These are phyloP conservation scores for Drosophila mayaguana DNA, from an alignment of 2,888 invertebrate genomes.

Conservation along the genomic window DNA sequence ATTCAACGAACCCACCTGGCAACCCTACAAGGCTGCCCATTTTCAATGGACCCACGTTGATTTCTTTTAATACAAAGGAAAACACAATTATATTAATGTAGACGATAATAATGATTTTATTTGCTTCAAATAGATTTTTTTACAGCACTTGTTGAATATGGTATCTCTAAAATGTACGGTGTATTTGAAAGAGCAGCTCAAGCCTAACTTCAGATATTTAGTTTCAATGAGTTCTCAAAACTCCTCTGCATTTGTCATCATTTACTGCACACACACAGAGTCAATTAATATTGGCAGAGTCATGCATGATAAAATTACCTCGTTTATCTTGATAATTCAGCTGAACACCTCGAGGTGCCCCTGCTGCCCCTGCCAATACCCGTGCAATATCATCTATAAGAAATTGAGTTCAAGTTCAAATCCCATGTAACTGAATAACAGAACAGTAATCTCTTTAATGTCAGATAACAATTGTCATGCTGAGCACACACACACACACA, in stretches of 20 bases:
- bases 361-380: not conserved
- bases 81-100: too few species aligned
- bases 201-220: not conserved
- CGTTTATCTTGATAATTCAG: conserved; percentile 29
- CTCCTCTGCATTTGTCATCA: conserved; percentile 1
- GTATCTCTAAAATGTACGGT: too few species aligned
- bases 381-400: conserved; percentile 12
- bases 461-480: conserved; percentile 59
- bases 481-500: conserved; percentile 2
- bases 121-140: too few species aligned
- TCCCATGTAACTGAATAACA: conserved; percentile 21
- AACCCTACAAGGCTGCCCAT: too few species aligned
- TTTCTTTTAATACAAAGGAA: too few species aligned
- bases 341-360: conserved; percentile 9
- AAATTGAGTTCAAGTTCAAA: conserved; percentile 51
- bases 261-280: not conserved
- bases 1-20: too few species aligned
- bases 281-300: conserved; percentile 2
- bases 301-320: conserved; percentile 5
- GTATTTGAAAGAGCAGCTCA: too few species aligned
- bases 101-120: too few species aligned
- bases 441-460: conserved; percentile 42
- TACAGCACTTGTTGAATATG: too few species aligned
- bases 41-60: too few species aligned
- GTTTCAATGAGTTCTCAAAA: not conserved